A percentile compares a stretch with the other conserved stretches of the same genome.
phyloP scores from a whole-genome alignment of 2,888 invertebrate genomes.

The Ichneumoninae sp. region DNA sequence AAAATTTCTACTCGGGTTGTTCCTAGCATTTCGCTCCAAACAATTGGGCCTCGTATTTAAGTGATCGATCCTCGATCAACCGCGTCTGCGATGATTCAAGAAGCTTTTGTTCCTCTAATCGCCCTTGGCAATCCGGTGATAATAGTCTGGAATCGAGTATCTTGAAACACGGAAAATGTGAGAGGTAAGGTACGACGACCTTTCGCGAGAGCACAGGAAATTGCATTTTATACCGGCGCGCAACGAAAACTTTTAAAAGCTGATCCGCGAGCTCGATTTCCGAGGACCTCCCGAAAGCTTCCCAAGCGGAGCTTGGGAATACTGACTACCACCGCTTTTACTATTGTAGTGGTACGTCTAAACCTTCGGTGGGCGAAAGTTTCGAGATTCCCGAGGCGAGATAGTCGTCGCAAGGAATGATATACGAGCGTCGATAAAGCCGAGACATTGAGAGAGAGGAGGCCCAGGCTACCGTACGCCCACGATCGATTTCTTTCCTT shows the following conservation, averaged over 20 bases:
- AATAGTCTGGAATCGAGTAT: slow-evolving; percentile 39
- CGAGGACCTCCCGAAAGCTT: slow-evolving; percentile 65
- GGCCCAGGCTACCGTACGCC: slow-evolving; percentile 28
- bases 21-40: neutral
- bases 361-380: slow-evolving; percentile 70
- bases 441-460: slow-evolving; percentile 78
- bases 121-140: slow-evolving; percentile 25
- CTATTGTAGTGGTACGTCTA: slow-evolving; percentile 64
- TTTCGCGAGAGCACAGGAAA: slow-evolving; percentile 74
- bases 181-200: slow-evolving; percentile 40
- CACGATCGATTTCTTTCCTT: slow-evolving; percentile 69
- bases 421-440: slow-evolving; percentile 82
- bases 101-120: slow-evolving; percentile 4
- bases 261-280: slow-evolving; percentile 73
- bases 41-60: neutral
- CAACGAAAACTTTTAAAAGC: slow-evolving; percentile 71
- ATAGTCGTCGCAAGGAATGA: slow-evolving; percentile 79
- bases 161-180: slow-evolving; percentile 30
- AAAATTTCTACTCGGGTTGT: neutral
- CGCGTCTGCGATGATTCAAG: neutral
- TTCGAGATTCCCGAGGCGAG: slow-evolving; percentile 79
- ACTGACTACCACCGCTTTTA: slow-evolving; percentile 41
- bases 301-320: slow-evolving; percentile 32
- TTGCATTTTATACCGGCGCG: slow-evolving; percentile 74
- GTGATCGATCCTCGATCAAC: neutral